Evolutionary conservation across 2,113 vertebrate genomes (phyloP).

Genomic region (Vidua macroura): DNA sequence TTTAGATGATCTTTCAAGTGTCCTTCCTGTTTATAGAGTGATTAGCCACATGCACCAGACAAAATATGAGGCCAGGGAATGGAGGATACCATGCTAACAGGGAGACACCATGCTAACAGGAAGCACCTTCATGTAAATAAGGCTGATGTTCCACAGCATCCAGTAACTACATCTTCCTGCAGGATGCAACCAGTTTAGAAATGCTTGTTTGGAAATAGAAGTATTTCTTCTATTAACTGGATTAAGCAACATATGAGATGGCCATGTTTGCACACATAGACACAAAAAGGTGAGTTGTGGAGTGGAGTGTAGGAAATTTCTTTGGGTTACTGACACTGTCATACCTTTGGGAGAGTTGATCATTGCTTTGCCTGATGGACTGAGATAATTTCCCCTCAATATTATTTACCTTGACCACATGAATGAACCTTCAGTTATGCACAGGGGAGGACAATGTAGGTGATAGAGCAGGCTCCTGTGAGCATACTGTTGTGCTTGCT

Average conservation of each 20-base stretch:
- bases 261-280: neutral
- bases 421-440: neutral
- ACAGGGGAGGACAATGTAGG: neutral
- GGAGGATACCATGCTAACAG: constrained; percentile 30
- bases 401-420: neutral
- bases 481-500: neutral
- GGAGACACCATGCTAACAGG: constrained; percentile 44
- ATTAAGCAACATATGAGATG: neutral
- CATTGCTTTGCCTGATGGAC: neutral
- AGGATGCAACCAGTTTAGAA: neutral
- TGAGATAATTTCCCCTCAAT: neutral
- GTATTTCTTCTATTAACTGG: neutral
- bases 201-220: neutral
- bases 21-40: constrained; percentile 58
- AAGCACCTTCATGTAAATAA: constrained; percentile 46
- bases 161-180: neutral
- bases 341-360: neutral
- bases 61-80: neutral
- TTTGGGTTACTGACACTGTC: neutral
- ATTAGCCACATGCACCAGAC: constrained; percentile 1
- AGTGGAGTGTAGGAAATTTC: neutral
- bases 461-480: neutral
- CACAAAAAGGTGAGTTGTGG: neutral
- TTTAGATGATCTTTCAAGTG: constrained; percentile 45
- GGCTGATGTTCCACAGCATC: neutral